Evolutionary conservation across 2,113 vertebrate species (phyloP).

Genomic region (Galeopterus variegatus): DNA sequence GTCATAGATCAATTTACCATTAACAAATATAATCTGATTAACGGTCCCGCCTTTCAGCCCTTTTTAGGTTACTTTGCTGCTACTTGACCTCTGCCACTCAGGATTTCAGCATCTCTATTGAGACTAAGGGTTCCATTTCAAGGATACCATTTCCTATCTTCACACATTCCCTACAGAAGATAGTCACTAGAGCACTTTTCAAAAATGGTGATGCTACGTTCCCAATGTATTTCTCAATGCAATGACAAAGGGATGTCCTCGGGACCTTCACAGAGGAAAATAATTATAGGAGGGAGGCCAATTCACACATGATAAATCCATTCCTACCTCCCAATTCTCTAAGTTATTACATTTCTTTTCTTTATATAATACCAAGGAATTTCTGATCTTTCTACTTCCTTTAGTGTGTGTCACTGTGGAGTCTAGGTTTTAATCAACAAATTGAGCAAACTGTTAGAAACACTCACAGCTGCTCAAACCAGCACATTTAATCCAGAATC

Average conservation of each 20-base stretch:
- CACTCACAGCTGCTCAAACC: constrained; percentile 24
- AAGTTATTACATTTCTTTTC: constrained; percentile 25
- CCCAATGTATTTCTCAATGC: background rate
- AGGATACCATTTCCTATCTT: background rate
- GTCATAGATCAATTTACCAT: background rate
- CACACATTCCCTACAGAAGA: background rate
- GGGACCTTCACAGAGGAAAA: background rate
- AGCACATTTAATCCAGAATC: background rate
- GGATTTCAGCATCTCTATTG: background rate
- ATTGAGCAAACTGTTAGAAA: constrained; percentile 11
- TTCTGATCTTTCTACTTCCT: background rate
- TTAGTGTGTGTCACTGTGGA: background rate
- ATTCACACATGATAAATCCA: background rate
- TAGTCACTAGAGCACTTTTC: background rate
- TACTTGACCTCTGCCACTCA: background rate
- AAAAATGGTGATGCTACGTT: background rate
- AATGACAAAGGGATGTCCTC: background rate
- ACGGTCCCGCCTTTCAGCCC: background rate
- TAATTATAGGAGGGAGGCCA: background rate
- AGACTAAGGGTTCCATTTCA: background rate
- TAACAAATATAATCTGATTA: background rate
- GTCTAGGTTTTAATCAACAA: background rate
- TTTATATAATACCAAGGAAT: background rate
- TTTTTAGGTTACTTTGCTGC: background rate
- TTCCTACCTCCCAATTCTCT: background rate